Evolutionary conservation across 2,113 vertebrate genomes (phyloP).

Genomic region (Tyrannus savana): DNA sequence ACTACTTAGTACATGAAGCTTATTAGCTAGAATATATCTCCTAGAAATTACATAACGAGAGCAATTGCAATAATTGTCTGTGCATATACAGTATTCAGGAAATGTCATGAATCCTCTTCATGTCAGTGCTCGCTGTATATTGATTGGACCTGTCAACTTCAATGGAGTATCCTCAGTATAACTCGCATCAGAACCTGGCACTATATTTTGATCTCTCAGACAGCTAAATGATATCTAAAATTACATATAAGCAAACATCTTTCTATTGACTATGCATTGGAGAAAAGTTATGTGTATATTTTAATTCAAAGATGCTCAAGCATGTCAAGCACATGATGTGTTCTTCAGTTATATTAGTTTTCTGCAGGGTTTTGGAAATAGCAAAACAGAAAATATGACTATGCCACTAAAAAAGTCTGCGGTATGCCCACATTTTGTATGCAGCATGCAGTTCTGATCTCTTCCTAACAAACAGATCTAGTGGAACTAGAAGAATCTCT

Average conservation of each 20-base stretch:
- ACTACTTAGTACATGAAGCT: background rate
- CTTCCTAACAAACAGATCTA: background rate
- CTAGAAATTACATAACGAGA: slow-evolving; percentile 12
- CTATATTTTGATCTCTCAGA: slow-evolving; percentile 53
- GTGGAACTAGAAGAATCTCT: background rate
- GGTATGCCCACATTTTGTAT: background rate
- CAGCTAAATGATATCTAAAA: slow-evolving; percentile 56
- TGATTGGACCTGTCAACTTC: slow-evolving; percentile 43
- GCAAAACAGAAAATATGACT: slow-evolving; percentile 30
- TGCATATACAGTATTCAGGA: background rate
- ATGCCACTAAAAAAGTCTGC: background rate
- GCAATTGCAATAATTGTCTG: slow-evolving; percentile 10
- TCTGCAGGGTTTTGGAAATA: background rate
- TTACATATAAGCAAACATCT: slow-evolving; percentile 37
- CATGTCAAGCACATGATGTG: background rate
- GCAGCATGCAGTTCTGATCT: background rate
- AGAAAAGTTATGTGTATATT: slow-evolving; percentile 19
- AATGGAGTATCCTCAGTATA: background rate
- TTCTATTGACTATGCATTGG: slow-evolving; percentile 1
- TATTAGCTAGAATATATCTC: slow-evolving; percentile 30
- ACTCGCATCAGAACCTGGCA: slow-evolving; percentile 33
- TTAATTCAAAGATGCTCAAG: slow-evolving; percentile 24
- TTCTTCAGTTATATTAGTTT: slow-evolving; percentile 31
- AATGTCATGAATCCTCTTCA: slow-evolving; percentile 24
- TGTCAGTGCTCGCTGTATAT: background rate